Evolutionary conservation across 2,888 invertebrate species (phyloP), one percentile per base, ranked within the genome.

Genomic region (Lasioglossum lativentre): DNA sequence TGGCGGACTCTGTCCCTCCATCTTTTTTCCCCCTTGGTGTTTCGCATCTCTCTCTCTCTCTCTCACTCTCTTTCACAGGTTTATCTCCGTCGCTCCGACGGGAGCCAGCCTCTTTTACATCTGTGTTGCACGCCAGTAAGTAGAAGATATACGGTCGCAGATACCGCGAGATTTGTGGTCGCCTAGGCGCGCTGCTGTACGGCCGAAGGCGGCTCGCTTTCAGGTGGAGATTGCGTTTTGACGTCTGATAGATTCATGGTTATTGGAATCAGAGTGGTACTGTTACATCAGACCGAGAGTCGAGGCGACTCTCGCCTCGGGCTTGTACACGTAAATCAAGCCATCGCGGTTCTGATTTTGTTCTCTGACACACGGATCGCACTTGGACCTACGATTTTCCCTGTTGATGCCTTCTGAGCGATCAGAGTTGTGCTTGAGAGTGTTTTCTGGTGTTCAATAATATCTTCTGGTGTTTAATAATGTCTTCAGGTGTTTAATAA

Each of bases 241-340:
- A 97, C 97, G 96, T 96, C 96, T 97, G 97, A 97, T 97, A 97
- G 97, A 97, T 97, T 97, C 97, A 97, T 97, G 97, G 97, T 97
- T 97, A 97, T 97, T 97, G 97, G 97, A 96, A 96, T 96, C 96
- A 96, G 96, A 94, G 93, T 91, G 93, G 93, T 93, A 92, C 91
- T 83, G 82, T 89, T 91, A 86, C 87, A 81, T 80, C 82, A 81
- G 76, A 87, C 71, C 63, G 56, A 71, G 75, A 56, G 78, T 73
- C 79, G 82, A 85, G 80, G 77, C 66, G 79, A 52, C 40, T 77
- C 78, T 82, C 66, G 85, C 88, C 86, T 68, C 84, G 83, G 81
- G 85, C 83, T 82, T 78, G 82, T 82, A 73, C 80, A 71, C 90
- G 90, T 91, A 91, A 91, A 91, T 91, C 91, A 91, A 86, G 72